Evolutionary conservation across 2,888 invertebrate species (phyloP), one percentile per base, ranked within the genome.

Genomic region (Perizoma affinitatum): DNA sequence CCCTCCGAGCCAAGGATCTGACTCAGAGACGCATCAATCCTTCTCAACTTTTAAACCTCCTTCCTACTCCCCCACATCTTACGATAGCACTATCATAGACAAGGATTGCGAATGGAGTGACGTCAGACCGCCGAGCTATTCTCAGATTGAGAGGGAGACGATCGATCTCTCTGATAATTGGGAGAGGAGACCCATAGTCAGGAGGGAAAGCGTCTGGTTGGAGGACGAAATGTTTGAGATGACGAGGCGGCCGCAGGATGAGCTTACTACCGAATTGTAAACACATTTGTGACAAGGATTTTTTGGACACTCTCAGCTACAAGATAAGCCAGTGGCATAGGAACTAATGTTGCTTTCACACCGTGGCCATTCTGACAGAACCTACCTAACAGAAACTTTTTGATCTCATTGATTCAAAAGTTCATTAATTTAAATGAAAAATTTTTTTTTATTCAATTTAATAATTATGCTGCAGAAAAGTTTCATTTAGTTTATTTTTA

Each of bases 201-300:
- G 91, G 57, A 79, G 92, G 54, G 90, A 94, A 76, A 94, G 95
- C 57, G 92, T 95, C 50, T 95, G 95, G 94, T 84, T 96, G 60
- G 96, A 96, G 76, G 96, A 97, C 76, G 97, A 97, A 85, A 96
- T 96, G 79, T 95, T 96, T 74, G 96, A 96, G 80, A 94, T 97
- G 84, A 96, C 96, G 60, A 96, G 96, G 84, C 93, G 97, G 76
- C 97, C 97, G 51, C 97, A 97, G 88, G 97, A 97, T 87, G 97
- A 97, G 90, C 96, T 97, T 73, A 97, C 97, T 76, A 97, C 97
- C 76, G 97, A 97, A 93, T 94, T 96, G 86, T 97, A 92, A 88
- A 62, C 54, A 61, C 10, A 47, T 43, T 11, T 33, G 34, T 6
- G 6, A 47, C 41, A 38, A 42, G 10, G 42, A 10, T 5, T 42